A percentile compares a stretch with the other conserved stretches of the same genome.
Conservation (phyloP, 2,888 invertebrate genomes). For the Muscina levida region DNA sequence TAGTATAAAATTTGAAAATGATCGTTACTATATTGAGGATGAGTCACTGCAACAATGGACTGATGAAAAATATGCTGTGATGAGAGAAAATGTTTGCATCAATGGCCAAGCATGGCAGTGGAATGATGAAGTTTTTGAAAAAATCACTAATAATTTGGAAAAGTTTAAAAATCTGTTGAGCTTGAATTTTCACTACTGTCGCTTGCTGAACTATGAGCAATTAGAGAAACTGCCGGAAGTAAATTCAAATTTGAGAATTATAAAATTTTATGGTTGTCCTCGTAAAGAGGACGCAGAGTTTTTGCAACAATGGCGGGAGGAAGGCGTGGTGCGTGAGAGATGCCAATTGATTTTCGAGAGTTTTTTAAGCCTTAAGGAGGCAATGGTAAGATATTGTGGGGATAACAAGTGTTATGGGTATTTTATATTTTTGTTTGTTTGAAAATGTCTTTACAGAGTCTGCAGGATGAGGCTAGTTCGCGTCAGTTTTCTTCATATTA, state of each 20-base stretch:
- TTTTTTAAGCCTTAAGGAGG: slow-evolving; percentile 45
- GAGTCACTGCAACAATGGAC: slow-evolving; percentile 54
- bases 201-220: slow-evolving; percentile 54
- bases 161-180: slow-evolving; percentile 44
- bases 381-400: slow-evolving; percentile 27
- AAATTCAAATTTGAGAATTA: neutral
- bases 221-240: slow-evolving; percentile 30
- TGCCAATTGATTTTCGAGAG: slow-evolving; percentile 55
- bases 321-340: neutral
- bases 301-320: slow-evolving; percentile 42
- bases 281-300: slow-evolving; percentile 38
- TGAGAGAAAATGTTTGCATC: slow-evolving; percentile 66
- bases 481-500: slow-evolving; percentile 55
- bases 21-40: slow-evolving; percentile 61
- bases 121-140: slow-evolving; percentile 48
- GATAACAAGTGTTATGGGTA: slow-evolving; percentile 7
- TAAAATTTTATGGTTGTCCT: slow-evolving; percentile 55
- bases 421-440: neutral
- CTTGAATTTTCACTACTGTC: slow-evolving; percentile 47
- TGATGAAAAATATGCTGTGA: slow-evolving; percentile 56
- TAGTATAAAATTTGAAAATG: slow-evolving; percentile 57
- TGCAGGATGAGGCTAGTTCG: slow-evolving; percentile 48
- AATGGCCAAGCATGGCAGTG: slow-evolving; percentile 63
- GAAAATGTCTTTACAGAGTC: slow-evolving; percentile 36
- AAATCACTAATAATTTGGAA: slow-evolving; percentile 40